phyloP scores from a whole-genome alignment of 2,888 invertebrate species.

The Agapetus fuscipes region DNA sequence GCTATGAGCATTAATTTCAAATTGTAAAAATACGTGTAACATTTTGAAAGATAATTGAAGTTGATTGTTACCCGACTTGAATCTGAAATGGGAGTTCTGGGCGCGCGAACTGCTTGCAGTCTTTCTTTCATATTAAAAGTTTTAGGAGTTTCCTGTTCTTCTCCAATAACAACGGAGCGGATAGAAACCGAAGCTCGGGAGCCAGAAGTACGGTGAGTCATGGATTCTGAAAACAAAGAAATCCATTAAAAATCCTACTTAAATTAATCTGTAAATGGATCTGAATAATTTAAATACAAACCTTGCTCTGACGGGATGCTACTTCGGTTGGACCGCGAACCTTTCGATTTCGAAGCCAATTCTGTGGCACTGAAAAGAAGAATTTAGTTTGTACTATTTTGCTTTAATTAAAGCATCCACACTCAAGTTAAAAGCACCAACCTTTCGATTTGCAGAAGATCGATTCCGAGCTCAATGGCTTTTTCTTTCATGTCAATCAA shows the following conservation, averaged over 20 bases:
- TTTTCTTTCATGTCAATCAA: not conserved
- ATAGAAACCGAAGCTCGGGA: not conserved
- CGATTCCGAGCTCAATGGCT: not conserved
- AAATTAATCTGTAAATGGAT: too few relatives aligned
- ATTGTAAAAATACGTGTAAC: too few relatives aligned
- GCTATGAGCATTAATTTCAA: too few relatives aligned
- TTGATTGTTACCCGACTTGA: not conserved
- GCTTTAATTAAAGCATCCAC: too few relatives aligned
- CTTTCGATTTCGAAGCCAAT: not conserved
- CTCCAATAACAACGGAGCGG: too few relatives aligned
- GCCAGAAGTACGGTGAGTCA: conserved; percentile 2
- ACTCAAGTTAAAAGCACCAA: not conserved
- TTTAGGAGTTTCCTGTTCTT: not conserved
- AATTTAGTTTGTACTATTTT: too few relatives aligned
- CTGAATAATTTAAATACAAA: too few relatives aligned
- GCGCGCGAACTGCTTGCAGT: not conserved
- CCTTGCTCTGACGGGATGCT: conserved; percentile 11
- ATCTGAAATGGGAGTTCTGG: not conserved
- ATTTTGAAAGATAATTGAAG: too few relatives aligned
- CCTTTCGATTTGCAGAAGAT: not conserved
- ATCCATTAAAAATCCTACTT: not conserved
- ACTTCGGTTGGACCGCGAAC: conserved; percentile 5
- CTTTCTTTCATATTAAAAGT: not conserved
- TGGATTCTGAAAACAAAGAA: conserved; percentile 3
- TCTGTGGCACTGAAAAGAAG: conserved; percentile 10